Percentiles rank a stretch among this genome's conserved stretches.
phyloP scores from a whole-genome alignment of 2,888 invertebrate species.

The Lithosia quadra region DNA sequence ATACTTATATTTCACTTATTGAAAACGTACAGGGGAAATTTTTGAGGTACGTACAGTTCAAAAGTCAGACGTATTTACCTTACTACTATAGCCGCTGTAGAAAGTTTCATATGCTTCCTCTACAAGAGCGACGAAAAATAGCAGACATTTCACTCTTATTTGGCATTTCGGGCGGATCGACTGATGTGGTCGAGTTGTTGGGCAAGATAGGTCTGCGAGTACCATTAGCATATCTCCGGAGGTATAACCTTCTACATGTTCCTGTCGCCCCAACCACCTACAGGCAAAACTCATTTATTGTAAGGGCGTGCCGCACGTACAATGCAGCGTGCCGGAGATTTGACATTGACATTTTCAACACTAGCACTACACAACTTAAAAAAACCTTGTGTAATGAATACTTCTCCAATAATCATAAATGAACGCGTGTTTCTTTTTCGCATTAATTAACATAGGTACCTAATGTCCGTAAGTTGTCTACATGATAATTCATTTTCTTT shows the following conservation, averaged over 20 bases:
- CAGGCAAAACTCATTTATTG: no score
- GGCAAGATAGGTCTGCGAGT: neutral
- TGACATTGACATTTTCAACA: no score
- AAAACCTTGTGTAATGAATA: no score
- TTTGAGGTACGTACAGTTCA: neutral
- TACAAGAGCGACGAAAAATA: neutral
- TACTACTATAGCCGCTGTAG: neutral
- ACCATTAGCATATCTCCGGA: neutral
- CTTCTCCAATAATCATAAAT: no score
- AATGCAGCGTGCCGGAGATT: neutral
- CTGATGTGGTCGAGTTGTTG: neutral
- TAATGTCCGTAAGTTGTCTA: no score
- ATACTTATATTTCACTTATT: neutral
- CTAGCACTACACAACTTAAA: no score
- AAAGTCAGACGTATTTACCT: neutral
- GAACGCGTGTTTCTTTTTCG: no score
- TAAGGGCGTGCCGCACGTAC: neutral
- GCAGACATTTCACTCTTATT: neutral
- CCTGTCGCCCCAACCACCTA: no score
- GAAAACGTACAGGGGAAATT: neutral
- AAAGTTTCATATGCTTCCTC: neutral
- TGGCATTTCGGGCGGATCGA: no score
- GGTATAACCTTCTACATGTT: neutral
- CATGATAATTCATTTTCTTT: no score
- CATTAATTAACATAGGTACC: no score